phyloP scores from a whole-genome alignment of 2,113 vertebrate genomes.

The Aegithalos caudatus region DNA sequence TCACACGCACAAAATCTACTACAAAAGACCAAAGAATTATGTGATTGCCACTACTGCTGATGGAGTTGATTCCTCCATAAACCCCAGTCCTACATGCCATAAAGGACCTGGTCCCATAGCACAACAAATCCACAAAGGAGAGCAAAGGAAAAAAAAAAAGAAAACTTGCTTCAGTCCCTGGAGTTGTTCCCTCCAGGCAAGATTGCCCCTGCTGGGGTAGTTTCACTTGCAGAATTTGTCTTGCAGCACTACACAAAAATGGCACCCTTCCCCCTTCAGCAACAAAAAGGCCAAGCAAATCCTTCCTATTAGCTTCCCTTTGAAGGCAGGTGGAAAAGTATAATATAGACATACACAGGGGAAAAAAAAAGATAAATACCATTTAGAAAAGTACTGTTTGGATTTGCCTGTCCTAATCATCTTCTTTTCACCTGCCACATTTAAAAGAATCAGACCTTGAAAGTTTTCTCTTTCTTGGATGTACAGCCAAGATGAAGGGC shows the following conservation, averaged over 20 bases:
- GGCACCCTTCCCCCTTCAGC: not conserved
- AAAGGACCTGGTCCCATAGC: not conserved
- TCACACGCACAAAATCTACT: not conserved
- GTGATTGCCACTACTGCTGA: rapidly evolving
- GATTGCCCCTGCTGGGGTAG: not conserved
- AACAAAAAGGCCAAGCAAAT: conserved; percentile 50
- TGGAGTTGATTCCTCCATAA: not conserved
- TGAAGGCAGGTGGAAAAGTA: conserved; percentile 38
- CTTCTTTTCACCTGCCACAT: not conserved
- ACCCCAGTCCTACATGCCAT: not conserved
- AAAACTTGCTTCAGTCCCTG: not conserved
- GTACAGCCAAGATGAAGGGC: not conserved
- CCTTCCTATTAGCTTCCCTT: conserved; percentile 31
- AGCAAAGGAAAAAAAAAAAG: not conserved
- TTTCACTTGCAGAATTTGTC: conserved; percentile 27
- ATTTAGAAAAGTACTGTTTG: conserved; percentile 21
- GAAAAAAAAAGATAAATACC: not conserved
- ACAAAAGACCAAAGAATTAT: conserved; percentile 5
- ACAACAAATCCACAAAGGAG: not conserved
- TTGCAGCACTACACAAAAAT: not conserved
- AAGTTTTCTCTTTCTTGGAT: not conserved
- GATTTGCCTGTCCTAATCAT: not conserved
- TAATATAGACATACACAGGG: not conserved
- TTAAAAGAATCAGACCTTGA: not conserved
- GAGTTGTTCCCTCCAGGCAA: not conserved